Evolutionary conservation across 1,140 invertebrate species (phyloP), one percentile per base, ranked within the genome.

Genomic region (Camponotus floridanus): DNA sequence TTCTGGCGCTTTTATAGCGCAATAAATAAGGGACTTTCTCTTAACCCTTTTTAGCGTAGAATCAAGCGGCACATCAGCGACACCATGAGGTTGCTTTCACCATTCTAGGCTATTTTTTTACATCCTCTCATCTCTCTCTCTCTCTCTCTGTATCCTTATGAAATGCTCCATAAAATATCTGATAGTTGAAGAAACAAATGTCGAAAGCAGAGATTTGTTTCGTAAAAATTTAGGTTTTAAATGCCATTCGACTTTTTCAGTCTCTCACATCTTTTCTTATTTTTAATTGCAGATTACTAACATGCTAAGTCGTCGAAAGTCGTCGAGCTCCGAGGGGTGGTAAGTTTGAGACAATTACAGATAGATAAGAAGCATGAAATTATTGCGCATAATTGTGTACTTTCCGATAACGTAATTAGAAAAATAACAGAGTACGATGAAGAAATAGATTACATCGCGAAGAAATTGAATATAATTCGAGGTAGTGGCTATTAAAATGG

Each of bases 1-100:
- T 57, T 78, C 83, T 78, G 89, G 59, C 76, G 65, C 90, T 94
- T 94, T 94, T 94, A 94, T 90, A 92, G 88, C 91, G 81, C 64
- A 90, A 86, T 92, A 93, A 93, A 94, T 91, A 91, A 90, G 88
- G 59, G 88, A 94, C 93, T 94, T 95, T 95, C 93, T 88, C 90
- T 89, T 83, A 94, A 93, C 93, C 93, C 92, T 94, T 94, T 93
- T 92, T 73, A 76, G 85, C 90, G 80, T 87, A 90, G 91, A 91
- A 86, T 91, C 89, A 91, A 91, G 85, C 88, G 88, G 84, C 88
- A 84, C 86, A 87, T 88, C 81, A 65, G 88, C 71, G 70, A 76
- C 83, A 45, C 86, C 42, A 21, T 80, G 79, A 92, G 74, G 48
- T 84, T 87, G 91, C 92, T 93, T 94, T 93, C 91, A 90, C 88